phyloP scores from a whole-genome alignment of 2,113 vertebrate species.

The Alligator sinensis region DNA sequence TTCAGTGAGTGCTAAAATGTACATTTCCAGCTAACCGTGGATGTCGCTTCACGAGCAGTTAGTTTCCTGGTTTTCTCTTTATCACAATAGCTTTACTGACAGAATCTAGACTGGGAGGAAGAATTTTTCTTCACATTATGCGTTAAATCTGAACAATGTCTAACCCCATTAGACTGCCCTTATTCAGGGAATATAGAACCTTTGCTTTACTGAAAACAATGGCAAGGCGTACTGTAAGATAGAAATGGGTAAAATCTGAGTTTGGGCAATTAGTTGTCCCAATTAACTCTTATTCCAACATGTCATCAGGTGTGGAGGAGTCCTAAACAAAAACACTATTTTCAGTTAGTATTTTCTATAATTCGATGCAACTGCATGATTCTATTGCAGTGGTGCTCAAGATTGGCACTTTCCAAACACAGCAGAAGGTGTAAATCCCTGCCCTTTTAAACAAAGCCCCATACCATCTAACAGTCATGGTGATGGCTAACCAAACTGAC shows the following conservation, averaged over 20 bases:
- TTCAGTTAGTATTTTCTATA: background rate
- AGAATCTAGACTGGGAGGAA: background rate
- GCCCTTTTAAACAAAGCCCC: background rate
- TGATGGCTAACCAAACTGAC: background rate
- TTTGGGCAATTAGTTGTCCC: slow-evolving; percentile 1
- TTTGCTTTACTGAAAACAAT: background rate
- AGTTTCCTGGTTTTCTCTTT: background rate
- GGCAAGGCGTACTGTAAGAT: background rate
- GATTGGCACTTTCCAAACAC: background rate
- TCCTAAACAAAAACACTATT: slow-evolving; percentile 4
- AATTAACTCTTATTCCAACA: slow-evolving; percentile 36
- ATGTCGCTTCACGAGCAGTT: background rate
- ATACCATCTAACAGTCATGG: no score
- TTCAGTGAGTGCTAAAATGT: slow-evolving; percentile 25
- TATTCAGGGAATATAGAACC: background rate
- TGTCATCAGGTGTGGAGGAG: slow-evolving; percentile 39
- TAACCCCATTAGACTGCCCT: background rate
- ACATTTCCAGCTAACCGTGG: slow-evolving; percentile 38
- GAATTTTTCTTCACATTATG: background rate
- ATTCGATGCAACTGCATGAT: background rate
- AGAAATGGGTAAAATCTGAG: slow-evolving; percentile 3
- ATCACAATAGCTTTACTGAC: background rate
- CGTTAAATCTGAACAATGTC: background rate
- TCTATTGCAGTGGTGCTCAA: background rate
- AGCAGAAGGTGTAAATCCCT: background rate